A percentile compares a stretch with the other conserved stretches of the same genome.
Conservation (phyloP, 2,888 invertebrate species). For the Ditula angustiorana region DNA sequence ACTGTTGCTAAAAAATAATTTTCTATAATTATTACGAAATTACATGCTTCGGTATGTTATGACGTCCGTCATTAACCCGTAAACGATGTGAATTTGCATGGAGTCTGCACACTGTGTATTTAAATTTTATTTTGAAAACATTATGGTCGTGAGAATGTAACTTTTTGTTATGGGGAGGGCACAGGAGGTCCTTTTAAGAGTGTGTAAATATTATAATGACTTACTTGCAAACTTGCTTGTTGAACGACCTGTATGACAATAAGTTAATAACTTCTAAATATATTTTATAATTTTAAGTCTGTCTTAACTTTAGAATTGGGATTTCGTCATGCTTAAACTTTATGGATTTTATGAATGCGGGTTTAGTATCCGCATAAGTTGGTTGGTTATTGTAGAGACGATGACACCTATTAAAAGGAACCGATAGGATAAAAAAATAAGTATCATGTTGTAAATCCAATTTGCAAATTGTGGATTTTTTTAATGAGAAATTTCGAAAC, state of each 20-base stretch:
- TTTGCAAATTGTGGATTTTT: no score
- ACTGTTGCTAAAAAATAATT: slow-evolving; percentile 35
- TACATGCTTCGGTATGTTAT: slow-evolving; percentile 35
- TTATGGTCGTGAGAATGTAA: slow-evolving; percentile 22
- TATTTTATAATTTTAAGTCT: not conserved
- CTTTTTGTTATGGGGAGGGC: slow-evolving; percentile 9
- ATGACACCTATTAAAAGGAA: not conserved
- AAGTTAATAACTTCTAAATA: not conserved
- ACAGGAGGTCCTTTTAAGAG: slow-evolving; percentile 3
- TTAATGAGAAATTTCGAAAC: no score
- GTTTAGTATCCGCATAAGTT: no score
- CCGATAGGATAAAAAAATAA: no score
- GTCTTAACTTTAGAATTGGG: not conserved
- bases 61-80: slow-evolving; percentile 39
- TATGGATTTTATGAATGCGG: no score
- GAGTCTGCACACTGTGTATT: slow-evolving; percentile 26
- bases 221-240: slow-evolving; percentile 17
- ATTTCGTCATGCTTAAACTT: not conserved
- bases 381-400: not conserved
- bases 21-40: slow-evolving; percentile 35
- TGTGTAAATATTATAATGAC: slow-evolving; percentile 10
- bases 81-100: slow-evolving; percentile 40
- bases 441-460: no score
- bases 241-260: not conserved
- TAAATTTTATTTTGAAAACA: slow-evolving; percentile 27